phyloP scores from a whole-genome alignment of 2,888 invertebrate species.

The Ceriagrion tenellum region DNA sequence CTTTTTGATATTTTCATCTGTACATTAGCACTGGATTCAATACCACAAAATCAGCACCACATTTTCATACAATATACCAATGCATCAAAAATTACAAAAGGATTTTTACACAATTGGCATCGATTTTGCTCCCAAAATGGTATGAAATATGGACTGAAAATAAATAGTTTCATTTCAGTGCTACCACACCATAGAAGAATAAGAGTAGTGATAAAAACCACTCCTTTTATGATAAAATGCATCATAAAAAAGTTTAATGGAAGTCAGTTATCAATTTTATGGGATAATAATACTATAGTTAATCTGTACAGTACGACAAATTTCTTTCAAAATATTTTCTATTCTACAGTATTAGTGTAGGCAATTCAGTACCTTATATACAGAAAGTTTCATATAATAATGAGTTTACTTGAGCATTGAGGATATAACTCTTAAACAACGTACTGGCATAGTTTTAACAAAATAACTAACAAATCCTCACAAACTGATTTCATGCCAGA shows the following conservation, averaged over 20 bases:
- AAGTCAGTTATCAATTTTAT: conserved; percentile 57
- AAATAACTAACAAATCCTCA: conserved; percentile 38
- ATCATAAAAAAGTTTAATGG: conserved; percentile 63
- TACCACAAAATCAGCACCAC: conserved; percentile 63
- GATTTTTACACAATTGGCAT: conserved; percentile 54
- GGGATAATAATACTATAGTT: conserved; percentile 33
- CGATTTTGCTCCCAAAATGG: conserved; percentile 62
- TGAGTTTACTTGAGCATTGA: conserved; percentile 64
- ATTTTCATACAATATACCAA: conserved; percentile 52
- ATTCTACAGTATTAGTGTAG: conserved; percentile 57
- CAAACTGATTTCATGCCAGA: conserved; percentile 20
- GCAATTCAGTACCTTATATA: conserved; percentile 10
- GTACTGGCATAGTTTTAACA: conserved; percentile 51
- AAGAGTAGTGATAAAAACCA: conserved; percentile 45
- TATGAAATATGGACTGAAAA: conserved; percentile 67
- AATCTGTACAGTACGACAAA: conserved; percentile 52
- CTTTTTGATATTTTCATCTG: conserved; percentile 54
- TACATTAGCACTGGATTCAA: conserved; percentile 63
- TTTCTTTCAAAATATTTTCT: conserved; percentile 61
- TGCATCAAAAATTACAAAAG: conserved; percentile 49
- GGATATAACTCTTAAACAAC: conserved; percentile 48
- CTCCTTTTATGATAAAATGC: conserved; percentile 63
- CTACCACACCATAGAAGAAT: conserved; percentile 66
- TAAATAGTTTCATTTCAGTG: conserved; percentile 63
- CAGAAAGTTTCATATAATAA: conserved; percentile 34